A percentile compares a stretch with the other conserved stretches of the same genome.
phyloP scores from a whole-genome alignment of 2,888 invertebrate species.

The Chloroclysta siterata region DNA sequence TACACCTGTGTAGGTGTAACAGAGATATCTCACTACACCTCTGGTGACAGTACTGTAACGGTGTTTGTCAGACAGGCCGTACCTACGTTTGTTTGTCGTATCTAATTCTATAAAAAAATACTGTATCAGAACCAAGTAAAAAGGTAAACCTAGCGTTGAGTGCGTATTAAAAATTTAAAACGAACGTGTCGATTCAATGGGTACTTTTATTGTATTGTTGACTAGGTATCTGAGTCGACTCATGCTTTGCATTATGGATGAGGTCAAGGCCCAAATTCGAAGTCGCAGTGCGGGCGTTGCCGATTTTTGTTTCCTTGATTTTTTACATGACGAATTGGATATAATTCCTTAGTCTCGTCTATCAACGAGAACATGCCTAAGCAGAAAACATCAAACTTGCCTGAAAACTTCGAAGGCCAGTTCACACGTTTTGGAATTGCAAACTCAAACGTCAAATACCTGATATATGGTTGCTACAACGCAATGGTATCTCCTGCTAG shows the following conservation, averaged over 20 bases:
- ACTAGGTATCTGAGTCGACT: conserved; percentile 50
- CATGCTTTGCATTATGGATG: conserved; percentile 70
- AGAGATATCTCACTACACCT: too few relatives aligned
- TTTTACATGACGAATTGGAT: conserved; percentile 39
- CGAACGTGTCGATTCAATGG: conserved; percentile 39
- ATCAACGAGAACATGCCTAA: not conserved
- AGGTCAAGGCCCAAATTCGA: conserved; percentile 73
- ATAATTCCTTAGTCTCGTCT: conserved; percentile 17
- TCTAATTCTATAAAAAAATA: not conserved
- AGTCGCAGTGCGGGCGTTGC: conserved; percentile 51
- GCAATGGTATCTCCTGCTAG: too few relatives aligned
- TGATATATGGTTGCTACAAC: not conserved
- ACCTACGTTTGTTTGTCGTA: too few relatives aligned
- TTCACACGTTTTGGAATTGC: not conserved
- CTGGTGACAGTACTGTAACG: too few relatives aligned
- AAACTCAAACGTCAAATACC: not conserved
- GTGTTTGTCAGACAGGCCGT: too few relatives aligned
- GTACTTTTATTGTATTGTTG: conserved; percentile 49
- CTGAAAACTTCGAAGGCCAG: not conserved
- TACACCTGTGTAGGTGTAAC: too few relatives aligned
- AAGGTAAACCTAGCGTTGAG: not conserved
- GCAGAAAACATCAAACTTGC: too few relatives aligned
- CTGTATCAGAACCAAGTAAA: not conserved
- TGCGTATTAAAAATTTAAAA: conserved; percentile 32
- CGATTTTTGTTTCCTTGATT: conserved; percentile 41